phyloP scores from a whole-genome alignment of 2,113 vertebrate genomes.

The Brachionichthys hirsutus region DNA sequence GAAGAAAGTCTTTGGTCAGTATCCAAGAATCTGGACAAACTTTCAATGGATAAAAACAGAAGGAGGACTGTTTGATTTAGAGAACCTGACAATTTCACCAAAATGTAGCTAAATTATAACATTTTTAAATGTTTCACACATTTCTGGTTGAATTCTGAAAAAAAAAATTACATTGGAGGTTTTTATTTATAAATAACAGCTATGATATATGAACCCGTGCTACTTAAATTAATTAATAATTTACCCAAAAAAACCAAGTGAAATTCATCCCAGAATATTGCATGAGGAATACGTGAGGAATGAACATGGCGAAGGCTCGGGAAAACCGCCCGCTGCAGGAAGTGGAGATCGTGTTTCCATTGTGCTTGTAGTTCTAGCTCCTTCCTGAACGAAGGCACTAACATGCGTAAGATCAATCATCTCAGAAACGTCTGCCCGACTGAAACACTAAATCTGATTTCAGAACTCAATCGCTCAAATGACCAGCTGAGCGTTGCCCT shows the following conservation, averaged over 20 bases:
- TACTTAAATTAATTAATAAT: no score
- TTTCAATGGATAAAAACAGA: not conserved
- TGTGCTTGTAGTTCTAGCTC: not conserved
- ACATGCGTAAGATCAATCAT: conserved; percentile 1
- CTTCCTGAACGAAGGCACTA: not conserved
- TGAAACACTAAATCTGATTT: not conserved
- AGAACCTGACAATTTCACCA: no score
- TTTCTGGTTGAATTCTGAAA: no score
- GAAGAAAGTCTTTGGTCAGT: conserved; percentile 18
- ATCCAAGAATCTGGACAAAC: not conserved
- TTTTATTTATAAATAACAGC: no score
- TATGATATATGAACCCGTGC: no score
- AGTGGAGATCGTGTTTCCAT: conserved; percentile 20
- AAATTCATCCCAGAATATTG: no score
- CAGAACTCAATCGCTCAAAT: not conserved
- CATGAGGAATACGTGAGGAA: no score
- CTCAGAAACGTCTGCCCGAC: not conserved
- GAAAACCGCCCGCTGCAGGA: conserved; percentile 5
- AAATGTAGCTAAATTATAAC: no score
- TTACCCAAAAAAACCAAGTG: no score
- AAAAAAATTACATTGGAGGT: no score
- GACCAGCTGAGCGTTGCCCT: not conserved
- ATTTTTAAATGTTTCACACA: no score
- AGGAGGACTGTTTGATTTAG: not conserved
- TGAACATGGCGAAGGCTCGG: no score